Conservation (phyloP, 2,797 vertebrate species). For the Parambassis ranga region DNA sequence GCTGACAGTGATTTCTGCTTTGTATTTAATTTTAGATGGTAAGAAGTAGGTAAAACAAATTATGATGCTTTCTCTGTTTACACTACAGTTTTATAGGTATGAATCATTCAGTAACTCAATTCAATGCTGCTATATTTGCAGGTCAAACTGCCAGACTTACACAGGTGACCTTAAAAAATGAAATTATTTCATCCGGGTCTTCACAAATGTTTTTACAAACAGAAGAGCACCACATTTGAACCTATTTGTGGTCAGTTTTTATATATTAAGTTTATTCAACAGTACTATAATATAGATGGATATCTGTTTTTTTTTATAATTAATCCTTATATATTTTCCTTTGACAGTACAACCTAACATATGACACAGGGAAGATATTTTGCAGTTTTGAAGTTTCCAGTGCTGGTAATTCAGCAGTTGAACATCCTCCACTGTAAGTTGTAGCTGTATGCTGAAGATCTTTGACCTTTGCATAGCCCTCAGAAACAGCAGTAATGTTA, state of each 20-base stretch:
- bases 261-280: slow-evolving; percentile 15
- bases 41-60: slow-evolving; percentile 1
- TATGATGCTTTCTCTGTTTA: slow-evolving; percentile 27
- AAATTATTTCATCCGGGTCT: not conserved
- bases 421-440: not conserved
- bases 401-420: slow-evolving; percentile 28
- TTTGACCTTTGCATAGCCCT: slow-evolving; percentile 11
- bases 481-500: slow-evolving; percentile 19
- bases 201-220: slow-evolving; percentile 2
- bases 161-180: slow-evolving; percentile 1
- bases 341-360: slow-evolving; percentile 1
- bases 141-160: slow-evolving; percentile 25
- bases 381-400: slow-evolving; percentile 20
- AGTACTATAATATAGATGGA: not conserved
- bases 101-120: too few species aligned
- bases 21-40: slow-evolving; percentile 24
- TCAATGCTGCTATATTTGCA: slow-evolving; percentile 37
- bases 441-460: not conserved
- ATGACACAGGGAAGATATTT: not conserved
- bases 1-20: slow-evolving; percentile 48
- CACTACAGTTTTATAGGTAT: too few species aligned
- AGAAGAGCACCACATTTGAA: slow-evolving; percentile 18
- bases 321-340: not conserved
- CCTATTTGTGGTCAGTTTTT: not conserved
- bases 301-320: not conserved